Conservation (phyloP, 2,888 invertebrate species). For the Dasypolia templi region DNA sequence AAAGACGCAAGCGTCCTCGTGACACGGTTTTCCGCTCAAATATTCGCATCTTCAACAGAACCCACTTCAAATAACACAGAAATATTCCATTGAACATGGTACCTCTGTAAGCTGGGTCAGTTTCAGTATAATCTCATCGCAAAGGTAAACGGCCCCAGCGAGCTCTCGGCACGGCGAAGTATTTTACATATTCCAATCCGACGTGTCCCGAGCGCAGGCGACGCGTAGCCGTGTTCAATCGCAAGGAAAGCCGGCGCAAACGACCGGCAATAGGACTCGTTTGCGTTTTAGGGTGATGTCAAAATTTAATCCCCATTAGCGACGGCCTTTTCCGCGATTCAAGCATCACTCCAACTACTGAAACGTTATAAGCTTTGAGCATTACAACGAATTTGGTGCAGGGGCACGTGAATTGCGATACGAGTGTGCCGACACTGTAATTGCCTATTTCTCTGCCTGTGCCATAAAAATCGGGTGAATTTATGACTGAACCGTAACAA, state of each 20-base stretch:
- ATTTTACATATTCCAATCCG: conserved; percentile 76
- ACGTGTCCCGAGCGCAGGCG: conserved; percentile 68
- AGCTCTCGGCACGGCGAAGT: conserved; percentile 72
- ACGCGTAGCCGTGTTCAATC: conserved; percentile 65
- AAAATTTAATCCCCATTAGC: conserved; percentile 57
- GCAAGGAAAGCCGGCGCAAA: conserved; percentile 64
- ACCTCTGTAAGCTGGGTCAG: conserved; percentile 68
- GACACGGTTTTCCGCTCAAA: conserved; percentile 55
- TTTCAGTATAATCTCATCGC: conserved; percentile 70
- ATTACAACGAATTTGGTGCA: conserved; percentile 33
- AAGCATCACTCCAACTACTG: conserved; percentile 50
- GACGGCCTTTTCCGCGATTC: conserved; percentile 36
- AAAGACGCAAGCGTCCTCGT: conserved; percentile 45
- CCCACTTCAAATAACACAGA: conserved; percentile 58
- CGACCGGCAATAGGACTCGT: conserved; percentile 63
- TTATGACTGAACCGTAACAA: conserved; percentile 35
- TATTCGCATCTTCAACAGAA: conserved; percentile 62
- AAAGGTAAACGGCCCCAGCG: conserved; percentile 77
- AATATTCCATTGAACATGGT: conserved; percentile 62
- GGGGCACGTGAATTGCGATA: conserved; percentile 23
- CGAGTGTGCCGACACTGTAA: conserved; percentile 44
- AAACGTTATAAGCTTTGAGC: conserved; percentile 44
- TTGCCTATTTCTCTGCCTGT: conserved; percentile 53
- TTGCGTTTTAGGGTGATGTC: conserved; percentile 56
- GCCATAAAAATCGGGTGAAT: conserved; percentile 44